phyloP scores from a whole-genome alignment of 1,140 invertebrate genomes.

The Hypothenemus hampei region DNA sequence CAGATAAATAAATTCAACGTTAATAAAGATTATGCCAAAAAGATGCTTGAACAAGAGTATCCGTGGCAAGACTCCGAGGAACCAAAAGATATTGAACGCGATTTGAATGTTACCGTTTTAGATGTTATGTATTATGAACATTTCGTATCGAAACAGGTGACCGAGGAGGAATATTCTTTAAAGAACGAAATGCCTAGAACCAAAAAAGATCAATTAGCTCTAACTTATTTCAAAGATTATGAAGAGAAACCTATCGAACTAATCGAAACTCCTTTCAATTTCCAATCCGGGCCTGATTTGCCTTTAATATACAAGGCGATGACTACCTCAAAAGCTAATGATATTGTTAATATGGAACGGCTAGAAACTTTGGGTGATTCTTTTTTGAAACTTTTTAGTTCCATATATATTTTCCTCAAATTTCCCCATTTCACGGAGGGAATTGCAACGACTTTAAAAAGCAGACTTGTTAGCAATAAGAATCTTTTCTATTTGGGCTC shows the following conservation, averaged over 20 bases:
- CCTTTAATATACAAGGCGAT: slow-evolving; percentile 56
- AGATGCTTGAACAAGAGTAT: slow-evolving; percentile 41
- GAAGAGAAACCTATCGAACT: slow-evolving; percentile 29
- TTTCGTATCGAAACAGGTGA: slow-evolving; percentile 47
- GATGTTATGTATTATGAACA: slow-evolving; percentile 64
- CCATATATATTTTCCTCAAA: slow-evolving; percentile 62
- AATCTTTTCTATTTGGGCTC: slow-evolving; percentile 67
- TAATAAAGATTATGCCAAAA: slow-evolving; percentile 34
- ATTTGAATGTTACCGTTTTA: slow-evolving; percentile 56
- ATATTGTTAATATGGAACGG: slow-evolving; percentile 78
- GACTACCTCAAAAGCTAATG: slow-evolving; percentile 64
- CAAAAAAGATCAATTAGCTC: slow-evolving; percentile 27
- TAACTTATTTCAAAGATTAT: slow-evolving; percentile 36
- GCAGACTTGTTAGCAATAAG: slow-evolving; percentile 73
- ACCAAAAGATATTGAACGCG: slow-evolving; percentile 58
- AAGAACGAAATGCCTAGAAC: slow-evolving; percentile 24
- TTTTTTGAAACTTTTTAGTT: slow-evolving; percentile 77
- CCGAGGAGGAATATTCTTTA: slow-evolving; percentile 5
- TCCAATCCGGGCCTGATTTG: slow-evolving; percentile 21
- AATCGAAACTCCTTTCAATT: slow-evolving; percentile 16
- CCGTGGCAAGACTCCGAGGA: slow-evolving; percentile 56
- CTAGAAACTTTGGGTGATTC: slow-evolving; percentile 84
- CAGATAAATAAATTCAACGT: slow-evolving; percentile 1
- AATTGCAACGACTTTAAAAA: slow-evolving; percentile 67
- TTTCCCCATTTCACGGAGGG: slow-evolving; percentile 72